Evolutionary conservation across 2,888 invertebrate genomes (phyloP).

Genomic region (Rhagophthalmus giganteus): DNA sequence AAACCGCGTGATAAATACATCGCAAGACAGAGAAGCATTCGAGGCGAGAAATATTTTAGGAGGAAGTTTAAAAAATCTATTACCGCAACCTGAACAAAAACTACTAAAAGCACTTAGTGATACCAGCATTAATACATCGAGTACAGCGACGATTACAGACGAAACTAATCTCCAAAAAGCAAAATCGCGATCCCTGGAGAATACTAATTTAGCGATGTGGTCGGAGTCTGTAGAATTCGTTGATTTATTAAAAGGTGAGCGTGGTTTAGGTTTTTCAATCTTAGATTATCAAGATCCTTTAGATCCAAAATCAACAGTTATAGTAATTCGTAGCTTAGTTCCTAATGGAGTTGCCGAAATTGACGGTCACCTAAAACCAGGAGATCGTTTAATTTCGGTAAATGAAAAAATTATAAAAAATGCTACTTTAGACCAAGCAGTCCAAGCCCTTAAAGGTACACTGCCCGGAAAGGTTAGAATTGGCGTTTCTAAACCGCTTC

Average conservation of each 20-base stretch:
- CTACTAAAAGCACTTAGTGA: slow-evolving; percentile 90
- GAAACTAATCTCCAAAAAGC: slow-evolving; percentile 66
- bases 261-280: slow-evolving; percentile 97
- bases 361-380: slow-evolving; percentile 92
- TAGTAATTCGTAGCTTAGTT: slow-evolving; percentile 84
- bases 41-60: slow-evolving; percentile 81
- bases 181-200: slow-evolving; percentile 91
- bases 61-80: slow-evolving; percentile 82
- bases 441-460: slow-evolving; percentile 93
- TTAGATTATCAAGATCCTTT: slow-evolving; percentile 97
- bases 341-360: slow-evolving; percentile 97
- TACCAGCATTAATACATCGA: slow-evolving; percentile 86
- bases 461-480: slow-evolving; percentile 86
- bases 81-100: slow-evolving; percentile 54
- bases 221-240: slow-evolving; percentile 90
- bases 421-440: slow-evolving; percentile 91
- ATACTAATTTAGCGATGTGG: slow-evolving; percentile 96
- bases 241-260: slow-evolving; percentile 89
- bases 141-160: slow-evolving; percentile 77
- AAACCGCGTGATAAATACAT: slow-evolving; percentile 71
- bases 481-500: slow-evolving; percentile 86
- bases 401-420: slow-evolving; percentile 90
- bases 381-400: slow-evolving; percentile 86
- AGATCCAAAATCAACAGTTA: slow-evolving; percentile 92
- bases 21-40: slow-evolving; percentile 77